phyloP scores from a whole-genome alignment of 2,113 vertebrate species.

The Arothron firmamentum region DNA sequence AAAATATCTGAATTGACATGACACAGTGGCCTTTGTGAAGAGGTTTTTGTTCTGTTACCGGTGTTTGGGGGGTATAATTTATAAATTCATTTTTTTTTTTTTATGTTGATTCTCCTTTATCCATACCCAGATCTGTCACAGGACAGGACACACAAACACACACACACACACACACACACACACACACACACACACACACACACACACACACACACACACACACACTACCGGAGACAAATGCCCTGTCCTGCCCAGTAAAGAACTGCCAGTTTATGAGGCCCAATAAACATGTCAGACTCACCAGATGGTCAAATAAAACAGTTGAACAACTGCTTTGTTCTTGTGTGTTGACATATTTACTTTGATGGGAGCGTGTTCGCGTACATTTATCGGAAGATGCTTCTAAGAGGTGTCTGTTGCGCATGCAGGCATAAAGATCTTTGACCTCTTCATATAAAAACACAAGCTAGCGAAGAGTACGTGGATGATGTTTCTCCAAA shows the following conservation, averaged over 20 bases:
- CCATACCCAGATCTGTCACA: neutral
- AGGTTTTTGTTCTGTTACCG: too few relatives aligned
- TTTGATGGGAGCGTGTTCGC: slow-evolving; percentile 4
- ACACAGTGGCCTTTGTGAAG: too few relatives aligned
- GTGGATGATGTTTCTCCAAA: too few relatives aligned
- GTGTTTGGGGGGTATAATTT: too few relatives aligned
- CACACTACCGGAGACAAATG: slow-evolving; percentile 26
- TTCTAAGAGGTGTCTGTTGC: slow-evolving; percentile 34
- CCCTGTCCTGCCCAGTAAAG: slow-evolving; percentile 31
- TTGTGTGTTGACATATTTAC: slow-evolving; percentile 43
- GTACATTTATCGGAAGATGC: slow-evolving; percentile 21
- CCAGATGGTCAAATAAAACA: slow-evolving; percentile 58
- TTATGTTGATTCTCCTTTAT: too few relatives aligned
- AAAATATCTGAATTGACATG: too few relatives aligned
- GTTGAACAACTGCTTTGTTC: slow-evolving; percentile 46
- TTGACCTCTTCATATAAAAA: too few relatives aligned
- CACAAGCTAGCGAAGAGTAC: too few relatives aligned
- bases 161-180: slow-evolving; percentile 4
- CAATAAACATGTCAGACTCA: slow-evolving; percentile 53
- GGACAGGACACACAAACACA: slow-evolving; percentile 1
- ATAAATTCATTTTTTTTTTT: too few relatives aligned
- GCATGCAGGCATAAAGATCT: slow-evolving; percentile 36
- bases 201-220: slow-evolving; percentile 2
- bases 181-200: too few relatives aligned
- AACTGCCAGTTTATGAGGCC: slow-evolving; percentile 38